Conservation (phyloP, 2,888 invertebrate genomes). For the Chironomus tentans region DNA sequence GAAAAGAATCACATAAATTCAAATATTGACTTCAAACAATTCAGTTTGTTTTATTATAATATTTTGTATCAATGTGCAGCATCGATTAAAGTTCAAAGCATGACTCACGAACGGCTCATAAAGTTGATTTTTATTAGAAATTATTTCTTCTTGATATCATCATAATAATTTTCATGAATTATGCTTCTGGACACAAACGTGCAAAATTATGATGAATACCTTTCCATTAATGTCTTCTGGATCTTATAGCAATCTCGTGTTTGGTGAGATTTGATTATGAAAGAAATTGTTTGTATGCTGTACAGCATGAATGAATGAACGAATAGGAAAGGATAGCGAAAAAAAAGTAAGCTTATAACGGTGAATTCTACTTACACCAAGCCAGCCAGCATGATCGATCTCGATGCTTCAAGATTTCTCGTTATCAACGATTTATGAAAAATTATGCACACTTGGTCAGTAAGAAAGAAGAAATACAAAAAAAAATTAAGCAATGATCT, state of each 20-base stretch:
- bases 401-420: background rate
- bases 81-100: background rate
- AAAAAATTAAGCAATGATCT: background rate
- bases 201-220: background rate
- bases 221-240: background rate
- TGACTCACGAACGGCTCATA: background rate
- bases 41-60: background rate
- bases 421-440: background rate
- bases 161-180: background rate
- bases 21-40: background rate
- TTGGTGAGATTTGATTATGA: no score
- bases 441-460: background rate
- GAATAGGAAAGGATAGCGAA: background rate
- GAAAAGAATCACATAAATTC: background rate
- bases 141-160: no score
- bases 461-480: background rate
- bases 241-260: no score
- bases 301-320: no score
- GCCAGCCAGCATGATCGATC: no score
- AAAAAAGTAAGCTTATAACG: background rate
- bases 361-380: background rate
- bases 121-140: no score
- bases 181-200: background rate
- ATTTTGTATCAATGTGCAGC: background rate
- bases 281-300: no score